These are phyloP conservation scores for Philereme transversata DNA, from an alignment of 2,888 invertebrate species.

Conservation along the genomic window DNA sequence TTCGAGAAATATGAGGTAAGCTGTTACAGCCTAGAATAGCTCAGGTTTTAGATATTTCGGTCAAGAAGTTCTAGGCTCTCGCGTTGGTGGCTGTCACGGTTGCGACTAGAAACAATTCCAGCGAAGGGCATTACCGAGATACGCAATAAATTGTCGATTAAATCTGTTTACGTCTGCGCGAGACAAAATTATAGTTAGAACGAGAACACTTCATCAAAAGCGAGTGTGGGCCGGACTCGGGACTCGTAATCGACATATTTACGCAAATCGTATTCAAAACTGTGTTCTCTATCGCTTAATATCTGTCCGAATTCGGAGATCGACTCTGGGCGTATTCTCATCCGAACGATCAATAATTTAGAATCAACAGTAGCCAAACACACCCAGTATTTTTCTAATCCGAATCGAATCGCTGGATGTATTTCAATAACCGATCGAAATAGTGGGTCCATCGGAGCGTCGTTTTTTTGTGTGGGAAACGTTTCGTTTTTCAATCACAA, in stretches of 20 bases:
- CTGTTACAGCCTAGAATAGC: conserved; percentile 18
- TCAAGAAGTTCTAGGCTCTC: conserved; percentile 16
- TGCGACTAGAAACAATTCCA: conserved; percentile 31
- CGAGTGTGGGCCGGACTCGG: conserved; percentile 33
- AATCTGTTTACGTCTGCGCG: conserved; percentile 52
- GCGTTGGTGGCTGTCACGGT: conserved; percentile 8
- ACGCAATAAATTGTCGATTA: conserved; percentile 59
- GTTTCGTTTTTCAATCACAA: conserved; percentile 75
- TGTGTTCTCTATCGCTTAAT: conserved; percentile 54
- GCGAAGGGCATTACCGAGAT: conserved; percentile 55
- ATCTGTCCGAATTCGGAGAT: conserved; percentile 33
- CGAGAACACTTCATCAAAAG: conserved; percentile 44
- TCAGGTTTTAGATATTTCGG: conserved; percentile 1
- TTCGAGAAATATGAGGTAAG: conserved; percentile 34
- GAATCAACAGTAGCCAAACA: conserved; percentile 77
- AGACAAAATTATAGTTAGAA: conserved; percentile 52
- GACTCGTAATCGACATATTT: conserved; percentile 51
- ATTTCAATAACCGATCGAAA: conserved; percentile 70
- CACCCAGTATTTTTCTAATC: conserved; percentile 60
- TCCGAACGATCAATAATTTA: conserved; percentile 69
- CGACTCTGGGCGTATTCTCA: conserved; percentile 29
- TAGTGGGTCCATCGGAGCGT: conserved; percentile 38
- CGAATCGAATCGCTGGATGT: conserved; percentile 72
- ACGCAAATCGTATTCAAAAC: conserved; percentile 64
- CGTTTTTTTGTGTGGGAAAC: conserved; percentile 71